phyloP scores from a whole-genome alignment of 2,888 invertebrate species.

The Drosophila colorata region DNA sequence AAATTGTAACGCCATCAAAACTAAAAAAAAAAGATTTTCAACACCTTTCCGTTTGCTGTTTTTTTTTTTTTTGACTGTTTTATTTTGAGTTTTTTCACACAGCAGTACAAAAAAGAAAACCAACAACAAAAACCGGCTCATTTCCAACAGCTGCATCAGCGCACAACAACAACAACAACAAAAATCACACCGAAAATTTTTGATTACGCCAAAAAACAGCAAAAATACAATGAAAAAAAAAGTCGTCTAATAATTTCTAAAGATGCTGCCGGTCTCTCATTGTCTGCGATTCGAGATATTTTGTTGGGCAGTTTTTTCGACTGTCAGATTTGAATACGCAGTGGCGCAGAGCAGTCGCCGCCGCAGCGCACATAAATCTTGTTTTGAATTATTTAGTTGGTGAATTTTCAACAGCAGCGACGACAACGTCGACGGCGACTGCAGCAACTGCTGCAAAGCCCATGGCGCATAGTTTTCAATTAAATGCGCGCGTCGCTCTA shows the following conservation, averaged over 20 bases:
- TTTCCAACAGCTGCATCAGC: slow-evolving; percentile 66
- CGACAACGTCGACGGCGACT: background rate
- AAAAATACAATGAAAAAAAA: slow-evolving; percentile 35
- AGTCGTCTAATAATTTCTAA: slow-evolving; percentile 63
- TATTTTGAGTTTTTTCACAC: slow-evolving; percentile 22
- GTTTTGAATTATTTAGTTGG: slow-evolving; percentile 66
- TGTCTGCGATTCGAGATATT: slow-evolving; percentile 46
- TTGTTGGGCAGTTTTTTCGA: slow-evolving; percentile 31
- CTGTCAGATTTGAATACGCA: slow-evolving; percentile 57
- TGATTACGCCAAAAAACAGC: slow-evolving; percentile 41
- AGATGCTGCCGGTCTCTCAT: slow-evolving; percentile 43
- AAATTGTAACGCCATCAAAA: slow-evolving; percentile 6
- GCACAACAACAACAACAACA: slow-evolving; percentile 32
- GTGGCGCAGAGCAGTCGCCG: slow-evolving; percentile 24
- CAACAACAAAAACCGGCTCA: slow-evolving; percentile 61
- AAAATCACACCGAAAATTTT: slow-evolving; percentile 44
- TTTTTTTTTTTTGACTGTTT: slow-evolving; percentile 4
- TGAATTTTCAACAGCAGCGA: slow-evolving; percentile 20
- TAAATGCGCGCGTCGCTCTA: slow-evolving; percentile 40
- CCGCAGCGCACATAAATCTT: slow-evolving; percentile 60
- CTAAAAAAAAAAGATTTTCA: slow-evolving; percentile 9
- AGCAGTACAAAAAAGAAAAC: slow-evolving; percentile 4
- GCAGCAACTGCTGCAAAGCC: slow-evolving; percentile 32
- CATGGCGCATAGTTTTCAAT: slow-evolving; percentile 60
- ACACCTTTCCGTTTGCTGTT: slow-evolving; percentile 11